Evolutionary conservation across 1,140 invertebrate genomes (phyloP), one percentile per base, ranked within the genome.

Genomic region (Neoseiulus cucumeris): DNA sequence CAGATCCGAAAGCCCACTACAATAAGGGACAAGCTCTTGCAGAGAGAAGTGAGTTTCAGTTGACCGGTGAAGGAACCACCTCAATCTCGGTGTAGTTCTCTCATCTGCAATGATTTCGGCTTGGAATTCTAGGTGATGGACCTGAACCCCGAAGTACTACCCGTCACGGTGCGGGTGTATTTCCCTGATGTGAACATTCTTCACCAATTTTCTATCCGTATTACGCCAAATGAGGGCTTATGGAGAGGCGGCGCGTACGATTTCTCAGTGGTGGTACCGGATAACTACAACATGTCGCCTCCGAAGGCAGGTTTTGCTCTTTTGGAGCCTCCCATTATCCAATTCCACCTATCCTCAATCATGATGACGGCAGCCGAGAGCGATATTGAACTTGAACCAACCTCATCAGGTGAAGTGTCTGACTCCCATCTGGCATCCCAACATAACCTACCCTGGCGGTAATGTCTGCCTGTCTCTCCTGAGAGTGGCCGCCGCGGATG

Each of bases 201-300:
- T 14, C 84, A 87, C 74, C 83, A 86, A 70, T 91, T 95, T 75
- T 79, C 77, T 28, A 75, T 95, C 41, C 81, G 79, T 39, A 84
- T 96, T 25, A 76, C 78, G 20, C 92, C 92, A 20, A 86, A 89
- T 71, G 89, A 92, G 78, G 89, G 91, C 4, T 88, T 84, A 73
- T 96, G 91, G 89, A 76, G 79, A 70, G 85, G 85, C 64, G 91
- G 92, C 47, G 81, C 79, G 68, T 96, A 93, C 78, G 80, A 81
- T 71, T 96, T 96, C 76, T 80, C 82, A 73, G 82, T 96, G 69
- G 79, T 81, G 74, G 86, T 94, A 64, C 86, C 89, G 7, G 89
- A 92, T 74, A 91, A 95, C 65, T 96, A 96, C 80, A 96, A 96
- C 77, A 91, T 93, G 83, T 83, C 85, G 74, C 89, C 91, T 82